A percentile compares a stretch with the other conserved stretches of the same genome.
Evolutionary conservation across 2,888 invertebrate genomes (phyloP).

Genomic region (Phengaris arion): DNA sequence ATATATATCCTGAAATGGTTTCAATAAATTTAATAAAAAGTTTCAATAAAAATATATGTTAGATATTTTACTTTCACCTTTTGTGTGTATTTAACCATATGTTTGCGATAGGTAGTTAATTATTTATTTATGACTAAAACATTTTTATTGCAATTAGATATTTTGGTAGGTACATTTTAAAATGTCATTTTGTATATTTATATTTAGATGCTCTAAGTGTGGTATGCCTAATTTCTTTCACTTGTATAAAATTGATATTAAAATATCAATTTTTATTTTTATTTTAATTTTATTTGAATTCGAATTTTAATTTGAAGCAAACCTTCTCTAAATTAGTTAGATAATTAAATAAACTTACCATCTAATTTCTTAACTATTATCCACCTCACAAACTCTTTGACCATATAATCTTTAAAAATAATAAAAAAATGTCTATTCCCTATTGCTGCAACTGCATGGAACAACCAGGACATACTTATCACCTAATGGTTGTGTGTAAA

Average conservation of each 20-base stretch:
- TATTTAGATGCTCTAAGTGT: background rate
- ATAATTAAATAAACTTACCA: background rate
- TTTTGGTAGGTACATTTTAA: too few species aligned
- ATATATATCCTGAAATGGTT: too few species aligned
- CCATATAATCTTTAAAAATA: background rate
- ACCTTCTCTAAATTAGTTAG: too few species aligned
- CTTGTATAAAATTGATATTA: background rate
- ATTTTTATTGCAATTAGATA: too few species aligned
- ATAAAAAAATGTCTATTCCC: constrained; percentile 15
- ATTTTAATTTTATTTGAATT: too few species aligned
- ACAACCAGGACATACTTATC: constrained; percentile 67
- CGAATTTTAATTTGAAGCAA: too few species aligned
- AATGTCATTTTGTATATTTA: background rate
- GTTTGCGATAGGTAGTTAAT: too few species aligned
- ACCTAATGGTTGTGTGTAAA: constrained; percentile 37
- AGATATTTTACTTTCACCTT: too few species aligned
- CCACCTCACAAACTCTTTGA: background rate
- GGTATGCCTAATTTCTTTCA: background rate
- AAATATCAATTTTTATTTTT: too few species aligned
- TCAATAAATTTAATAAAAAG: too few species aligned
- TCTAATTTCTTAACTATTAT: background rate
- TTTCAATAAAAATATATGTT: background rate
- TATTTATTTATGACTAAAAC: too few species aligned
- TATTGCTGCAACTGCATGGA: constrained; percentile 69
- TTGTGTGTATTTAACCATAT: too few species aligned